Base-by-base conservation (phyloP, 1,140 invertebrate species). In the Panonychus citri region DNA sequence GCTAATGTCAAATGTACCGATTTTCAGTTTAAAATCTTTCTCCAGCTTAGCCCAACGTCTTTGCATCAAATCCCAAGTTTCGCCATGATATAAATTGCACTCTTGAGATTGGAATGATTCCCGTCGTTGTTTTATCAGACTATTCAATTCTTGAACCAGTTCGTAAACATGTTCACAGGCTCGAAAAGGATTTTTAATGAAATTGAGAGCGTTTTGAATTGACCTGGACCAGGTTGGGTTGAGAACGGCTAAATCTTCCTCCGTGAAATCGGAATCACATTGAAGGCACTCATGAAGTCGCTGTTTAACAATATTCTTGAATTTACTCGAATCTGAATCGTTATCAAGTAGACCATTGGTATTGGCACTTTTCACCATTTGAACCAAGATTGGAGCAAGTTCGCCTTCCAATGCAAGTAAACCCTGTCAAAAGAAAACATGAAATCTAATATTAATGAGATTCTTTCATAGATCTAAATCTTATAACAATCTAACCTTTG, bases 281-380 rank as follows among this genome's bases (percentile, higher is more conserved):
- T 94, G 85, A 73, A 96, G 78, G n/a, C 88, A 72, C 61, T 89
- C 85, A 68, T 96, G 91, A 3, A 98, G 73, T 24, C 82, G 81
- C 19, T 84, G 82, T 71, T 98, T 98, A 12, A 94, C 88, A 76
- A 87, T 82, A 67, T 89, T 86, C 68, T 94, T 88, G 67, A 85
- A 87, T 72, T 94, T 94, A 64, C 83, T 87, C 24, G 85, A 89
- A 69, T 94, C 90, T 66, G 88, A 90, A 68, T 98, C 93, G 67
- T 97, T 95, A 68, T 99, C 94, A 27, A 99, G 69, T 13, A 99
- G 69, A 3, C 94, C 93, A 72, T 98, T 98, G 0, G 93, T 98
- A 66, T 99, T 96, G 1, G 93, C 93, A 64, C 85, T 93, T 69
- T 99, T 98, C 1, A 99, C 95, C 95, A 99, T 99, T 71, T 99